Base-by-base conservation (phyloP, 2,113 vertebrate species). In the Channa argus region DNA sequence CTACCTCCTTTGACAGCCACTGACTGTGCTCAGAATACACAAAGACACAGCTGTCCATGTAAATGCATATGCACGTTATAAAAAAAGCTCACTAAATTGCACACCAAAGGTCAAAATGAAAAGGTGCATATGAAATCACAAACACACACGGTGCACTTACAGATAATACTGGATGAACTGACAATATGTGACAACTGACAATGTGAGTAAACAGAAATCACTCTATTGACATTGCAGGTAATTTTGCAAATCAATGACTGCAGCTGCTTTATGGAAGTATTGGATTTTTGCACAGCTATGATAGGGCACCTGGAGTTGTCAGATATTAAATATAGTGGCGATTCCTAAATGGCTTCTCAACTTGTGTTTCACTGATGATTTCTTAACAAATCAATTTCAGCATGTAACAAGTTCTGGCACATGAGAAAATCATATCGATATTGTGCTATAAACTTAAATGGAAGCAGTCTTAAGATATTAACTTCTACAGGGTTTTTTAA, bases 241-340 rank as follows among this genome's bases (percentile, higher is more conserved):
- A 49, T 15, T 47, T 34, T 60, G 67, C 46, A 58, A 71, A 84
- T 86, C 71, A 71, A 62, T 82, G 50, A 11, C 12, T 2, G 36
- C 4, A 6, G 3, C 33, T 56, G 64, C 68, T 54, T 59, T 39
- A 77, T 59, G 54, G 12, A 47, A 50, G 15, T 39, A 62, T 53
- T 76, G 53, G 56, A 64, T 82, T 87, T 55, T 64, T 79, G 33
- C 49, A 39, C 5, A 38, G 63, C 60, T 56, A 47, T 50, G 45
- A 67, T 38, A 4, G 63, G 58, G 14, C 33, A 52, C 24, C 55
- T 68, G 63, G 45, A 41, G 52, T 54, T 46, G 11, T 71, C 34
- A 56, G 33, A 39, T 38, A 50, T 55, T 81, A 69, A 68, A 73
- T 70, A 68, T n/a, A 59, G 37, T 10, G 4, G 24, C 24, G 24